Base-by-base conservation (phyloP, 2,797 vertebrate genomes). In the Dendrocincla fuliginosa region DNA sequence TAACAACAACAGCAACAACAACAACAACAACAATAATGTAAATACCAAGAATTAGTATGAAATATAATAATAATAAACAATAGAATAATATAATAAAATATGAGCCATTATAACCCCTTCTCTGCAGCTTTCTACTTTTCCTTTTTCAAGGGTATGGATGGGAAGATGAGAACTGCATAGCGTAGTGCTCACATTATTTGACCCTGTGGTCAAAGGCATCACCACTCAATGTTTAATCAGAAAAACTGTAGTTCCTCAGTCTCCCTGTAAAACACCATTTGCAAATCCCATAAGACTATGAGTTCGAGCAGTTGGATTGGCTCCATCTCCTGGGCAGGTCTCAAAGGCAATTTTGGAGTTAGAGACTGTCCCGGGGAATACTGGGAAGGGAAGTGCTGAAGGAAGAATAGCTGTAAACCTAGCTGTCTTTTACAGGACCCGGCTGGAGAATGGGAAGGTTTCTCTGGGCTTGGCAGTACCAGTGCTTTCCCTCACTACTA, bases 281-380 rank as follows among this genome's bases (percentile, higher is more conserved):
- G 19, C 22, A 85, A 87, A 14, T 15, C 11, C 13, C 73, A 10
- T n/a, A 64, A 64, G 19, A 18, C 35, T 60, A 2, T 24, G 17
- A 39, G 6, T 9, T 30, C 64, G 32, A 79, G n/a, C 22, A 75
- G 59, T 57, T 46, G 42, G 67, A 56, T 42, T 90, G 57, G 41
- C 70, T 94, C 52, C 89, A 80, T 68, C 90, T 84, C 49, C 53
- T 88, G 84, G 60, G 53, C 76, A 78, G 33, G 44, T 85, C 30
- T 56, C 49, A 76, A 5, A 37, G 46, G 15, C 7, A 60, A 6
- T 84, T 80, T 53, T 13, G 18, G 30, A 70, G 11, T 8, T 35
- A 15, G 37, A 49, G 12, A 4, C 9, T 37, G 16, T 64, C n/a
- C 30, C 28, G 20, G 27, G 4, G 13, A 73, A 71, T 33, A 57